These are phyloP conservation scores for Lasaia peninsularis DNA, from an alignment of 1,140 invertebrate genomes.

Conservation along the genomic window DNA sequence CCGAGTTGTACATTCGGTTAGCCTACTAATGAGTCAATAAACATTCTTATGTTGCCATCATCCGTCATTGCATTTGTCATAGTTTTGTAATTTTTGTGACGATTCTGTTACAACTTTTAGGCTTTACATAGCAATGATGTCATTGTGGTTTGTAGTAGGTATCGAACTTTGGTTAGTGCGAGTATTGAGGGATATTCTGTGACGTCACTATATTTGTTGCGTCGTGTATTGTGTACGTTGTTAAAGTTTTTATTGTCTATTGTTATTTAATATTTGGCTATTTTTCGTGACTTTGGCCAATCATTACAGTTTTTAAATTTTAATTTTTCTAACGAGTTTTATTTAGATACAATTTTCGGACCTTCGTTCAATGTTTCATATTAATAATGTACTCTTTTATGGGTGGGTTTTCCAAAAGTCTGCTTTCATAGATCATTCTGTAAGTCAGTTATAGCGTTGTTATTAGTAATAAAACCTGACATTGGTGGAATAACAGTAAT, in stretches of 20 bases:
- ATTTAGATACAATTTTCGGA: too few species aligned
- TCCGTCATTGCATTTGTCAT: slow-evolving; percentile 35
- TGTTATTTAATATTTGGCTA: too few species aligned
- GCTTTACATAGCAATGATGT: slow-evolving; percentile 39
- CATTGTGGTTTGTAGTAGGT: slow-evolving; percentile 33
- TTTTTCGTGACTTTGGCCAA: too few species aligned
- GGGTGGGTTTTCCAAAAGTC: too few species aligned
- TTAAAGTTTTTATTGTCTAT: not conserved
- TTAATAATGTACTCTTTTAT: too few species aligned
- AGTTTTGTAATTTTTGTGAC: slow-evolving; percentile 41
- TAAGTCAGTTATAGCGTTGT: too few species aligned
- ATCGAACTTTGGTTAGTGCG: slow-evolving; percentile 11
- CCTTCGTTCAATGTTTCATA: too few species aligned
- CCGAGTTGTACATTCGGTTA: slow-evolving; percentile 23
- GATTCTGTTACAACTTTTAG: slow-evolving; percentile 27
- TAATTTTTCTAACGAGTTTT: too few species aligned
- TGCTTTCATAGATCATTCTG: too few species aligned
- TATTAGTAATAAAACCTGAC: too few species aligned
- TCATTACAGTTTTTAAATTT: too few species aligned
- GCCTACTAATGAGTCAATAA: slow-evolving; percentile 35
- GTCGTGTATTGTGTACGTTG: slow-evolving; percentile 15
- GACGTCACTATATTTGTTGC: slow-evolving; percentile 19
- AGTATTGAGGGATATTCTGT: slow-evolving; percentile 14
- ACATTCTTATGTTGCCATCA: slow-evolving; percentile 18
- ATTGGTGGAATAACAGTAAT: too few species aligned